Evolutionary conservation across 1,140 invertebrate genomes (phyloP).

Genomic region (Linepithema humile): DNA sequence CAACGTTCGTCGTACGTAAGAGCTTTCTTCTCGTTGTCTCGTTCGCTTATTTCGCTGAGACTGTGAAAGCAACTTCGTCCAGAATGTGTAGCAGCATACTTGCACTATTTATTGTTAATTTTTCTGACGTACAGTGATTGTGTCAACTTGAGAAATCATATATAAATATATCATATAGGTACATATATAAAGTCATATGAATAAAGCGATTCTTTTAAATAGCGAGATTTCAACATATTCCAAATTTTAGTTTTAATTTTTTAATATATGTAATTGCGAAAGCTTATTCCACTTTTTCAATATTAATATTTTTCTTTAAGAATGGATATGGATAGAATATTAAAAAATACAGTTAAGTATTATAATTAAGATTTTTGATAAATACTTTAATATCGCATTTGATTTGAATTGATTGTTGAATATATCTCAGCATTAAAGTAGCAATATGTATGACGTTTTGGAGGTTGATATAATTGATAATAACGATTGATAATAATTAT

Average conservation of each 20-base stretch:
- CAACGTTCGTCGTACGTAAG: not conserved
- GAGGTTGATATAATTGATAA: not conserved
- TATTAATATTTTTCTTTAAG: not conserved
- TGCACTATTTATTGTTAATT: not conserved
- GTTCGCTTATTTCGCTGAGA: not conserved
- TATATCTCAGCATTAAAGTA: not conserved
- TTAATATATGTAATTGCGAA: no score
- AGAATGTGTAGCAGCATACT: not conserved
- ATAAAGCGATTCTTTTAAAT: no score
- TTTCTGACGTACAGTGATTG: not conserved
- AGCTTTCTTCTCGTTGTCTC: constrained; percentile 23
- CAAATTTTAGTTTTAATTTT: no score
- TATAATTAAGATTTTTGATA: not conserved
- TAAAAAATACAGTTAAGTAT: no score
- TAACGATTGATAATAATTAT: not conserved
- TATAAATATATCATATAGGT: not conserved
- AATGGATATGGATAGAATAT: no score
- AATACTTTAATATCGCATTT: not conserved
- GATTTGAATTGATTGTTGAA: not conserved
- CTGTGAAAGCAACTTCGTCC: not conserved
- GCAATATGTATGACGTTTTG: not conserved
- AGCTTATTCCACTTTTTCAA: no score
- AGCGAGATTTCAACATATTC: no score
- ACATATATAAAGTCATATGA: no score
- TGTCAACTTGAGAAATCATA: not conserved